These are phyloP conservation scores for Theonella swinhoei DNA, from an alignment of 37 sponge, comb jelly and placozoan genomes.

Conservation along the genomic window DNA sequence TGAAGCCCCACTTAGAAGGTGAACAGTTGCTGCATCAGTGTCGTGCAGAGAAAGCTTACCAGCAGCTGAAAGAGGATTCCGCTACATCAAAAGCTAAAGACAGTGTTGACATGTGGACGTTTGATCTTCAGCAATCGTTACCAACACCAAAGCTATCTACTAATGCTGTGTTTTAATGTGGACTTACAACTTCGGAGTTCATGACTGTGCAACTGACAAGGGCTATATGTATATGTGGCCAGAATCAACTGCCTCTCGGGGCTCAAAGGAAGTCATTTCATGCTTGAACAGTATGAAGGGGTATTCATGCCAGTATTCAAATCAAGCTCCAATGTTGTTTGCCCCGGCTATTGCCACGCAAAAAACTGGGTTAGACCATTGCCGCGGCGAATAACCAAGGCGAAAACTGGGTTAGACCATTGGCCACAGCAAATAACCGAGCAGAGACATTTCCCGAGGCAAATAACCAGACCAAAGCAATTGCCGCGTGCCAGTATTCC, in stretches of 20 bases:
- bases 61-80: conserved; percentile 27
- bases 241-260: conserved; percentile 20
- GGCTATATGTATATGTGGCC: conserved; percentile 34
- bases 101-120: not conserved
- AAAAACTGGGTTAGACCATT: not conserved
- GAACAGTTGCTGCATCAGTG: conserved; percentile 5
- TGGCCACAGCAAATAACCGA: too few species aligned
- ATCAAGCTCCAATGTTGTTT: not conserved
- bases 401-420: not conserved
- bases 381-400: not conserved
- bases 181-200: conserved; percentile 47
- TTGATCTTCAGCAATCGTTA: not conserved
- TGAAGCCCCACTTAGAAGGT: conserved; percentile 6
- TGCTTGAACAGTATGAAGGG: conserved; percentile 2
- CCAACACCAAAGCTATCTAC: not conserved
- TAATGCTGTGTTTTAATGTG: conserved; percentile 13
- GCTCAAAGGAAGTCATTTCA: conserved; percentile 20
- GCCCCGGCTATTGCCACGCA: not conserved
- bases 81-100: not conserved
- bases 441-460: not conserved
- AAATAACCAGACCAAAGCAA: not conserved
- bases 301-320: not conserved
- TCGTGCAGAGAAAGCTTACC: conserved; percentile 14
- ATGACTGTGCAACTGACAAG: conserved; percentile 12
- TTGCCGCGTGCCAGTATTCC: not conserved